phyloP scores from a whole-genome alignment of 2,113 vertebrate species.

The Pampusana beccarii region DNA sequence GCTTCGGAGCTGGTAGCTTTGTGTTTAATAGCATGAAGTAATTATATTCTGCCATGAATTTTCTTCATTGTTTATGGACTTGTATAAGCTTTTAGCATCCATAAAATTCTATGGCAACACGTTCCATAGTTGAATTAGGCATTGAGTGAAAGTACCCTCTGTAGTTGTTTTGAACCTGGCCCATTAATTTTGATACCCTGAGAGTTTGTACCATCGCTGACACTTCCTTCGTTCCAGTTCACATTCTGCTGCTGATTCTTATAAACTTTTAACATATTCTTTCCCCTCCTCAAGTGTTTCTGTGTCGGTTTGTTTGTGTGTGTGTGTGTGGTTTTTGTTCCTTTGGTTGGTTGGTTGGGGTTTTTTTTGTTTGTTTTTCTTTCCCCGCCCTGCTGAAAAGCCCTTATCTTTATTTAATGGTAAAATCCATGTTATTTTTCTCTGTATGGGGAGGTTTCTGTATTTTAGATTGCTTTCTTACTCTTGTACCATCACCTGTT shows the following conservation, averaged over 20 bases:
- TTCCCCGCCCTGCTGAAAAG: too few relatives aligned
- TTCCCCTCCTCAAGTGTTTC: not conserved
- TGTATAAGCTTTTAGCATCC: not conserved
- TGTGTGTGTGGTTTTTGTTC: too few relatives aligned
- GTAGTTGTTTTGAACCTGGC: not conserved
- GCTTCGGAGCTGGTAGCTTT: not conserved
- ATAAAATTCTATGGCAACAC: not conserved
- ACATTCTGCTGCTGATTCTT: not conserved
- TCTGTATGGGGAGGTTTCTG: not conserved
- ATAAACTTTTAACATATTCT: not conserved
- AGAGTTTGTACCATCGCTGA: not conserved
- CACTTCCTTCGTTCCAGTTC: not conserved
- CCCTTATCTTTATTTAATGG: not conserved
- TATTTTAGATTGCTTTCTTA: not conserved
- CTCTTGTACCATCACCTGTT: not conserved
- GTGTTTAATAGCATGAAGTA: not conserved
- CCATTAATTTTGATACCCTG: not conserved
- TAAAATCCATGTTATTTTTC: not conserved
- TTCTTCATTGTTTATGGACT: not conserved
- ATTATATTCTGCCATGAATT: not conserved
- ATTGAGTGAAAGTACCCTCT: not conserved
- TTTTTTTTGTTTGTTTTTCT: not conserved
- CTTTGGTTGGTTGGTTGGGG: too few relatives aligned
- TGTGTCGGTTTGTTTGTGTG: too few relatives aligned
- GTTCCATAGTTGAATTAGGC: not conserved